Evolutionary conservation across 1,140 invertebrate genomes (phyloP).

Genomic region (Tetraneura akinire): DNA sequence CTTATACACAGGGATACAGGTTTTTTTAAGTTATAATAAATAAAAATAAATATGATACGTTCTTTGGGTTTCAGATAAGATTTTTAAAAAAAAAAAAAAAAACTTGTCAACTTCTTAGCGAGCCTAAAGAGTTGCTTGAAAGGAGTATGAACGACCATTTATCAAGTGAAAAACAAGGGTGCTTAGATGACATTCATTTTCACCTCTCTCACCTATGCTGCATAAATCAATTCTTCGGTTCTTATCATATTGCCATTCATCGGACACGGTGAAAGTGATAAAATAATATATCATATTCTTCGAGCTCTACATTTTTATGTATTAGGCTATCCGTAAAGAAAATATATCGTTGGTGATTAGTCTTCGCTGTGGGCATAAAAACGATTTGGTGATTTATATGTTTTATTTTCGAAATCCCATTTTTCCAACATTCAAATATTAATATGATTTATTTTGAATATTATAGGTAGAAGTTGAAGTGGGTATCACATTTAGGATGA

Average conservation of each 20-base stretch:
- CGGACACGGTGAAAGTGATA: slow-evolving; percentile 23
- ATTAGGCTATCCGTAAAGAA: slow-evolving; percentile 4
- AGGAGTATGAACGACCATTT: slow-evolving; percentile 3
- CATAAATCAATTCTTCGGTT: slow-evolving; percentile 45
- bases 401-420: slow-evolving; percentile 18
- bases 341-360: slow-evolving; percentile 43
- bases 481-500: not conserved
- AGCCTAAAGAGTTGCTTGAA: not conserved
- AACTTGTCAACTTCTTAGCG: not conserved
- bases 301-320: not conserved
- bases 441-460: slow-evolving; percentile 34
- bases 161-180: slow-evolving; percentile 41
- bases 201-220: slow-evolving; percentile 25
- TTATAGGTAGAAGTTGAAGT: not conserved
- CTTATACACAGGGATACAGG: not conserved
- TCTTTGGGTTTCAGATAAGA: not conserved
- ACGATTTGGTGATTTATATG: slow-evolving; percentile 39
- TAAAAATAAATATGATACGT: not conserved
- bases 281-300: slow-evolving; percentile 46
- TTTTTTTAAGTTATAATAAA: not conserved
- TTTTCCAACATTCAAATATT: not conserved
- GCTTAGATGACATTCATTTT: slow-evolving; percentile 25
- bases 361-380: slow-evolving; percentile 33
- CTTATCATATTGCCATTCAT: slow-evolving; percentile 43
- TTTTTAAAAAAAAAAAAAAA: not conserved